A percentile compares a stretch with the other conserved stretches of the same genome.
Evolutionary conservation across 2,113 vertebrate species (phyloP).

Genomic region (Furnarius figulus): DNA sequence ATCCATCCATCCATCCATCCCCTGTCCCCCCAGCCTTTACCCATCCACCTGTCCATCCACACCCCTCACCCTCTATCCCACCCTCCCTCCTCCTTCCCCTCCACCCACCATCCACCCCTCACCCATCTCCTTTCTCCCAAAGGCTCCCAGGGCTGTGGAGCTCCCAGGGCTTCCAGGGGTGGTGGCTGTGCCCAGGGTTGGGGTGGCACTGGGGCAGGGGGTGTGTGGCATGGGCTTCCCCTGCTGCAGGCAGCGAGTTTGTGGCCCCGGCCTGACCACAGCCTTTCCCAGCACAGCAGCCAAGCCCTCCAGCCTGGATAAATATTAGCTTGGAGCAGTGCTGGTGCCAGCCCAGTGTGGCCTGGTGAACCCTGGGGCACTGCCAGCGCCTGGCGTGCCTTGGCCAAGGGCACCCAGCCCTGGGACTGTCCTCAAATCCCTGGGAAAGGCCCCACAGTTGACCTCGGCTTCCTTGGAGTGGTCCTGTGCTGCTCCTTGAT

Average conservation of each 20-base stretch:
- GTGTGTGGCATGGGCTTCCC: too few relatives aligned
- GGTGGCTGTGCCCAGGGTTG: not conserved
- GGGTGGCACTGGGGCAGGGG: not conserved
- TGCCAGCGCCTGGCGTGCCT: not conserved
- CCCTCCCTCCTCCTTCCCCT: not conserved
- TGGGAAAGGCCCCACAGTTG: accelerated
- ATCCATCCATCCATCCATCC: not conserved
- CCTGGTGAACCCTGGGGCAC: not conserved
- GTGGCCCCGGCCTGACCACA: accelerated
- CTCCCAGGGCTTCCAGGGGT: too few relatives aligned
- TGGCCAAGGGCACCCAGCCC: not conserved
- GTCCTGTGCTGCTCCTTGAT: accelerated
- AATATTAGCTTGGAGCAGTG: not conserved
- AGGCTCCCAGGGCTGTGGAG: accelerated
- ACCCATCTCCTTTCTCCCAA: not conserved
- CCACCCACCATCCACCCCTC: not conserved
- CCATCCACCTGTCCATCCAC: not conserved
- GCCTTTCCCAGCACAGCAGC: not conserved
- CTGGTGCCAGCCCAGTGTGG: not conserved
- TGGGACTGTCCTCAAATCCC: accelerated
- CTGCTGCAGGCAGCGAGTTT: accelerated
- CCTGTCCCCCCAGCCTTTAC: not conserved
- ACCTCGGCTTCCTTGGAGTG: not conserved
- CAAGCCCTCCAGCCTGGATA: not conserved
- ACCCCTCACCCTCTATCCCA: not conserved